Base-by-base conservation (phyloP, 2,888 invertebrate genomes). In the Mactromeris polynyma region DNA sequence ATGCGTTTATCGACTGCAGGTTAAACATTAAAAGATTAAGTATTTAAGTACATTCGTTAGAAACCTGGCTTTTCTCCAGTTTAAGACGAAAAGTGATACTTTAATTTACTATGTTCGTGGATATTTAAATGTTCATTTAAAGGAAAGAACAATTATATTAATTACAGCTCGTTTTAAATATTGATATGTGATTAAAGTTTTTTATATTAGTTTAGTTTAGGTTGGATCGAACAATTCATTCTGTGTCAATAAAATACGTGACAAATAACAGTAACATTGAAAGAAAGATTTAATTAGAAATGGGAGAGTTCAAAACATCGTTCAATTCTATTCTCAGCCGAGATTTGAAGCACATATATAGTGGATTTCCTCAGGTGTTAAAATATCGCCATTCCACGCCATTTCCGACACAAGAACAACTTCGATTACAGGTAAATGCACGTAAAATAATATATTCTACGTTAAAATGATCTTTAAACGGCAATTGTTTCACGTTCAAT, bases 271-370 rank as follows among this genome's bases (percentile, higher is more conserved):
- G 11, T 11, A 77, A 77, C 38, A 33, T 14, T 42, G n/a, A 79
- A 79, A 33, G 40, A 79, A 31, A 79, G 4, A 26, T n/a, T 38
- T 21, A 79, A 46, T 7, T 31, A 40, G 14, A 38, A 87, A 95
- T 93, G 93, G 93, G 94, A 42, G 94, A 94, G 79, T 94, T 95
- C 89, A 93, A 94, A 84, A 93, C 94, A 69, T 93, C 94, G 21
- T 94, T 94, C 85, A 94, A 91, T 81, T 91, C 91, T 21, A 95
- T 95, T 42, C 87, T 94, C n/a, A 92, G 90, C 77, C 86, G 93
- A 77, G 94, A 95, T 86, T 93, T 95, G 73, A 94, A 94, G 73
- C 95, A 95, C 81, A 94, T 95, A 11, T 95, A 95, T 90, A 94
- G 94, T 80, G 95, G 95, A n/a, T 92, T 91, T 77, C 95, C 95